Conservation (phyloP, 2,113 vertebrate genomes). For the Dissostichus mawsoni region DNA sequence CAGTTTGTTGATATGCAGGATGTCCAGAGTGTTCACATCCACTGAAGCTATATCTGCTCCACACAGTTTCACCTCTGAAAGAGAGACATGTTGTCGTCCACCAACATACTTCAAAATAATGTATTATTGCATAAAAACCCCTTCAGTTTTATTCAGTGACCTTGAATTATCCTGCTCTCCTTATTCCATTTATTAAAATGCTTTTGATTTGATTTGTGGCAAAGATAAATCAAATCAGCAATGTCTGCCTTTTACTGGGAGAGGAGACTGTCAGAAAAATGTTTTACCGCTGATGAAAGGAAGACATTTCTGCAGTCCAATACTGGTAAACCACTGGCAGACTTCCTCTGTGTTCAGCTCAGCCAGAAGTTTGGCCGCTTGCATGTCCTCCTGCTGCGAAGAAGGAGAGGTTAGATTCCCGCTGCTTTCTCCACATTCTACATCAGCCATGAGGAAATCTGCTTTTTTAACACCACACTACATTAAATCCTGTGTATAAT, state of each 20-base stretch:
- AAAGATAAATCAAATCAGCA: slow-evolving; percentile 11
- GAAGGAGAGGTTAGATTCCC: slow-evolving; percentile 50
- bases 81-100: slow-evolving; percentile 22
- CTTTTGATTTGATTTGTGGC: slow-evolving; percentile 17
- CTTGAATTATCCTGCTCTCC: not conserved
- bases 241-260: slow-evolving; percentile 17
- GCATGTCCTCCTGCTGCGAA: slow-evolving; percentile 59
- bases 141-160: not conserved
- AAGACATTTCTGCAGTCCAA: slow-evolving; percentile 79
- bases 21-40: slow-evolving; percentile 74
- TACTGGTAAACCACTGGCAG: slow-evolving; percentile 83
- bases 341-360: slow-evolving; percentile 82
- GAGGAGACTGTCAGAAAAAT: slow-evolving; percentile 37
- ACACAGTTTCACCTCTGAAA: slow-evolving; percentile 79
- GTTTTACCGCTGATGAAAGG: slow-evolving; percentile 82
- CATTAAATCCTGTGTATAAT: not conserved
- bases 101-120: not conserved
- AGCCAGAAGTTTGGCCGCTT: slow-evolving; percentile 77
- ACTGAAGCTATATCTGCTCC: slow-evolving; percentile 81
- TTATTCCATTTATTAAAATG: not conserved
- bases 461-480: not conserved
- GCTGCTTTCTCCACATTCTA: slow-evolving; percentile 6
- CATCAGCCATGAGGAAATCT: not conserved
- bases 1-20: slow-evolving; percentile 74
- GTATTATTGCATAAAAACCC: not conserved